Base-by-base conservation (phyloP, 2,797 vertebrate genomes). In the Enteromius unitaeniatus region DNA sequence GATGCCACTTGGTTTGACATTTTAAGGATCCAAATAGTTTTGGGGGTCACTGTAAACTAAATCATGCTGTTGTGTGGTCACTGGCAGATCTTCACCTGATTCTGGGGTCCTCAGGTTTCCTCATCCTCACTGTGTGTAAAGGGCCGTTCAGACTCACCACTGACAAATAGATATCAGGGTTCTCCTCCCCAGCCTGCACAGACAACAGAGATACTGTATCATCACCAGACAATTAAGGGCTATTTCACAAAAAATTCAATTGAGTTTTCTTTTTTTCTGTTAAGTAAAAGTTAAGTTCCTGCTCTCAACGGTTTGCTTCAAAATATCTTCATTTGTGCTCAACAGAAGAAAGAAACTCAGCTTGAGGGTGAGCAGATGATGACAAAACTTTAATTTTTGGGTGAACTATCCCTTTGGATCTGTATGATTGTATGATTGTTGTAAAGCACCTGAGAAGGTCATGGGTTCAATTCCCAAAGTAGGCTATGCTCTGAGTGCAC, bases 141-240 rank as follows among this genome's bases (percentile, higher is more conserved):
- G 97, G 98, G 17, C 98, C 98, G 0, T 97, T 98, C 86, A 99
- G 93, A 88, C 96, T 97, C 76, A 97, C 98, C 84, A 99, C 97
- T 1, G 96, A 97, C 89, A 99, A 92, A 85, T 95, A 95, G 81
- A 98, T 95, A 0, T 92, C 94, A 75, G 98, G 98, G 89, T 99
- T 99, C 89, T 97, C 97, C 87, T 96, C 96, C 4, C 98, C 98
- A 19, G 95, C 97, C 98, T 99, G 88, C 82, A 82, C 11, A 51
- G 14, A 76, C 45, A 51, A 70, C 67, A 89, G 47, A 79, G 47
- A 79, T 69, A 45, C 17, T 34, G 34, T 34, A 6, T 34, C 45
- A 31, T 31, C 49, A 37, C 21, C 8, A 11, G 17, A 51, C 60
- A 26, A 13, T 62, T 28, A 28, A 28, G 6, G 23, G 23, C 3